A percentile compares a stretch with the other conserved stretches of the same genome.
Evolutionary conservation across 2,888 invertebrate genomes (phyloP).

Genomic region (Zygogramma bicolorata): DNA sequence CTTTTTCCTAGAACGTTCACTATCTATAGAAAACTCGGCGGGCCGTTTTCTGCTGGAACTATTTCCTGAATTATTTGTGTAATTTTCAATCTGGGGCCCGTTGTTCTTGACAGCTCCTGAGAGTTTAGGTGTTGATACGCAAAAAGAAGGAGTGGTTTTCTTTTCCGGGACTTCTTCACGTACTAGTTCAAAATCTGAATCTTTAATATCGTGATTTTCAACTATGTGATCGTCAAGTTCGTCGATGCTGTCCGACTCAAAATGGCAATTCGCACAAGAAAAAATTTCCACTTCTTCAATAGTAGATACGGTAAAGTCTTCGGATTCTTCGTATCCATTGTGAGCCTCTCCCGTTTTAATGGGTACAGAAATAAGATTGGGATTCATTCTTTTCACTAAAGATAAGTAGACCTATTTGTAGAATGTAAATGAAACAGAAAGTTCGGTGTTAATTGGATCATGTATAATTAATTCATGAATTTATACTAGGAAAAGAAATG

Average conservation of each 20-base stretch:
- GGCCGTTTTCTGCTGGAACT: background rate
- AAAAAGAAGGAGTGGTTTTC: too few relatives aligned
- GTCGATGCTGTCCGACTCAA: slow-evolving; percentile 43
- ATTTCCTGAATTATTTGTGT: background rate
- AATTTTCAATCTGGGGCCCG: background rate
- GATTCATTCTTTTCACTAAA: too few relatives aligned
- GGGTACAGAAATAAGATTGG: too few relatives aligned
- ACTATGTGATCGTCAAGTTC: slow-evolving; percentile 48
- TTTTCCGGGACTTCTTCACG: background rate
- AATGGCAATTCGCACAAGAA: slow-evolving; percentile 45
- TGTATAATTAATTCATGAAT: too few relatives aligned
- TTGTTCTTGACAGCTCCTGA: too few relatives aligned
- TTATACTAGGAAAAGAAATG: too few relatives aligned
- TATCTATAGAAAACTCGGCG: too few relatives aligned
- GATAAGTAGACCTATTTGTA: too few relatives aligned
- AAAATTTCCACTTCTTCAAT: slow-evolving; percentile 27
- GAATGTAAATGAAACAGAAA: too few relatives aligned
- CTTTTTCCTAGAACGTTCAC: background rate
- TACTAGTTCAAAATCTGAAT: slow-evolving; percentile 27
- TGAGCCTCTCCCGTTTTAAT: too few relatives aligned
- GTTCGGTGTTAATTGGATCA: too few relatives aligned
- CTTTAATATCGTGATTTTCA: slow-evolving; percentile 39
- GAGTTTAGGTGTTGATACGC: too few relatives aligned
- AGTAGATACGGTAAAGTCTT: background rate
- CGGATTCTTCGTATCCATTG: background rate